These are phyloP conservation scores for Caranx melampygus DNA, from an alignment of 2,113 vertebrate species.

Conservation along the genomic window DNA sequence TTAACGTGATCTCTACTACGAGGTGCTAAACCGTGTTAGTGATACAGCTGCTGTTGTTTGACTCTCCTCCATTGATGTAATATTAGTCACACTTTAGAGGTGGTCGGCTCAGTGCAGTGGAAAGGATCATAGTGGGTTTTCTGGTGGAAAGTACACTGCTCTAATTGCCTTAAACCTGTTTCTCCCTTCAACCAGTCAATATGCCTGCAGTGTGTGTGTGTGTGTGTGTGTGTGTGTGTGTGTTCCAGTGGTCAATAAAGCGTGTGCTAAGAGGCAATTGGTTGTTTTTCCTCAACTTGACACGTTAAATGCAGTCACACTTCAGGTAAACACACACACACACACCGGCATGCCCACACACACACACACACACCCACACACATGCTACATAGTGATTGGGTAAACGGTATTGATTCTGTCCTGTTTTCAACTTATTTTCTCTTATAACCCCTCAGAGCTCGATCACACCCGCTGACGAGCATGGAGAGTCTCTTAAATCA, in stretches of 20 bases:
- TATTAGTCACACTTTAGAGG: slow-evolving; percentile 66
- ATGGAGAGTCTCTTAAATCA: slow-evolving; percentile 68
- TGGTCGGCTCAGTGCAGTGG: slow-evolving; percentile 54
- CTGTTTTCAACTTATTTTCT: slow-evolving; percentile 76
- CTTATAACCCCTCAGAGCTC: slow-evolving; percentile 69
- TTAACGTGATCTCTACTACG: background rate
- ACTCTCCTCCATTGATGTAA: slow-evolving; percentile 51
- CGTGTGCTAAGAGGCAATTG: slow-evolving; percentile 76
- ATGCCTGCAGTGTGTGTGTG: slow-evolving; percentile 51
- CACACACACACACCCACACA: slow-evolving; percentile 3
- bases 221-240: slow-evolving; percentile 56
- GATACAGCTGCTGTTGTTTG: slow-evolving; percentile 19
- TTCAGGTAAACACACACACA: slow-evolving; percentile 71
- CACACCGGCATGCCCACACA: slow-evolving; percentile 11
- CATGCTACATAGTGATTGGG: slow-evolving; percentile 41
- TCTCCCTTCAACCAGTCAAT: slow-evolving; percentile 72
- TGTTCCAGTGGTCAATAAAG: slow-evolving; percentile 76
- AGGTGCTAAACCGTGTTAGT: background rate
- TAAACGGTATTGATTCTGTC: slow-evolving; percentile 77
- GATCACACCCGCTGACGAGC: slow-evolving; percentile 53
- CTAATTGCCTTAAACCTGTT: slow-evolving; percentile 78
- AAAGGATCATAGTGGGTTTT: slow-evolving; percentile 71
- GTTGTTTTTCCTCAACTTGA: slow-evolving; percentile 82
- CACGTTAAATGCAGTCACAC: slow-evolving; percentile 77
- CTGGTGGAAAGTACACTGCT: slow-evolving; percentile 68